Conservation (phyloP, 2,113 vertebrate species). For the Daphoenositta chrysoptera region DNA sequence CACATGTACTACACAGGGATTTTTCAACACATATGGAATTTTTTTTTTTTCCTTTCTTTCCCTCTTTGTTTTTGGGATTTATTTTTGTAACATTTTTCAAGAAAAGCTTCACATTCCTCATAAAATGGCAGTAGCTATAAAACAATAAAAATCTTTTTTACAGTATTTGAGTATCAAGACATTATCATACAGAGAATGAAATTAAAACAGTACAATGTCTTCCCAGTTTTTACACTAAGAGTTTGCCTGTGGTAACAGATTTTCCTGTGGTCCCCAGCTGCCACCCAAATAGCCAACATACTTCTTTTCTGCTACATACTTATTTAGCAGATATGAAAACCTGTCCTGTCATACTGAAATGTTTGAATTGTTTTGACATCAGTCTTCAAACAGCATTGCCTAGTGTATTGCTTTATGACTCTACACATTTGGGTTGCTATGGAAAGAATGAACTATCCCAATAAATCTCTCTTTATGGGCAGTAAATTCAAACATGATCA, state of each 20-base stretch:
- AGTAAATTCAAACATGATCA: constrained; percentile 44
- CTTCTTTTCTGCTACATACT: background rate
- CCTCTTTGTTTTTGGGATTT: background rate
- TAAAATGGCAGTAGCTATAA: background rate
- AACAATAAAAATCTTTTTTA: background rate
- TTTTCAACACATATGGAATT: background rate
- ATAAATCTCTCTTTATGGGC: constrained; percentile 39
- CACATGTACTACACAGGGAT: background rate
- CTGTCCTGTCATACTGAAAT: background rate
- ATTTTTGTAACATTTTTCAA: background rate
- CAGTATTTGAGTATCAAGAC: background rate
- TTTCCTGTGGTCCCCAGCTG: background rate
- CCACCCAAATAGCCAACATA: background rate
- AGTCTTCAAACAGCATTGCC: constrained; percentile 15
- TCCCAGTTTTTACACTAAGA: background rate
- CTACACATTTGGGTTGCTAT: constrained; percentile 4
- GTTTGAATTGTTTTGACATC: background rate
- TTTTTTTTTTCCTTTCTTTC: background rate
- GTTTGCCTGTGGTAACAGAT: background rate
- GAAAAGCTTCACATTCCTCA: background rate
- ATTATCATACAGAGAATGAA: background rate
- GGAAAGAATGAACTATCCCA: background rate
- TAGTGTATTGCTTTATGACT: background rate
- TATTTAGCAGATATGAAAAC: background rate
- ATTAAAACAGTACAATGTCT: background rate